Evolutionary conservation across 2,888 invertebrate genomes (phyloP), one percentile per base, ranked within the genome.

Genomic region (Tanytarsus gracilentus): DNA sequence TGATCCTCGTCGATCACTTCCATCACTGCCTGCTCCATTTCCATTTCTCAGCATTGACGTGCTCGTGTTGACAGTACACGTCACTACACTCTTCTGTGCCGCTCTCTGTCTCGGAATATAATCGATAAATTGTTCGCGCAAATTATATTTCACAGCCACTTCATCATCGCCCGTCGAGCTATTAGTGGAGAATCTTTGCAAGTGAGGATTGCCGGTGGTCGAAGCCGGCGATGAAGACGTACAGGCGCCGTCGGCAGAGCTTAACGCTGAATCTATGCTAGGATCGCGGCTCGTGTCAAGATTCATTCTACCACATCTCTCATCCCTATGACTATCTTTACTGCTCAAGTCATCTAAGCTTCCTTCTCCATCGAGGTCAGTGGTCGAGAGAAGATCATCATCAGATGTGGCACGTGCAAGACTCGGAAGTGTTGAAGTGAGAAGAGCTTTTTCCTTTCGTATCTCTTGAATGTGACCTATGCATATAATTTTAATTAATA

Each of bases 321-420:
- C 66, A 36, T 67, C 66, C 55, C 63, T 64, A 6, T 64, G 65
- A 5, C 65, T 64, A 44, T 44, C 44, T 44, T 44, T 44, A 44
- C n/a, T 44, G 61, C 67, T 67, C n/a, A 68, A 62, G 73, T 84
- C 83, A 70, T 84, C 83, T 36, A 81, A 75, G 71, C 82, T 82
- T 63, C 79, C 75, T 67, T 79, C 85, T 65, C 88, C 88, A 70
- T 88, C 89, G 66, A 86, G 80, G 72, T 88, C 88, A 23, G 88
- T 88, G n/a, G n/a, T n/a, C 68, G 78, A 82, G 52, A 92, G 76
- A 70, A 92, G 78, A 73, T 93, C 93, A 71, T 93, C 93, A 72
- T 93, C 92, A 1, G 90, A 90, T 51, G 87, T 87, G 40, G 89
- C 85, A 66, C 89, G 83, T 63, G 88, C 86, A 62, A 90, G 78